Percentiles rank a stretch among this genome's conserved stretches.
Evolutionary conservation across 1,140 invertebrate genomes (phyloP).

Genomic region (Monochamus saltuarius): DNA sequence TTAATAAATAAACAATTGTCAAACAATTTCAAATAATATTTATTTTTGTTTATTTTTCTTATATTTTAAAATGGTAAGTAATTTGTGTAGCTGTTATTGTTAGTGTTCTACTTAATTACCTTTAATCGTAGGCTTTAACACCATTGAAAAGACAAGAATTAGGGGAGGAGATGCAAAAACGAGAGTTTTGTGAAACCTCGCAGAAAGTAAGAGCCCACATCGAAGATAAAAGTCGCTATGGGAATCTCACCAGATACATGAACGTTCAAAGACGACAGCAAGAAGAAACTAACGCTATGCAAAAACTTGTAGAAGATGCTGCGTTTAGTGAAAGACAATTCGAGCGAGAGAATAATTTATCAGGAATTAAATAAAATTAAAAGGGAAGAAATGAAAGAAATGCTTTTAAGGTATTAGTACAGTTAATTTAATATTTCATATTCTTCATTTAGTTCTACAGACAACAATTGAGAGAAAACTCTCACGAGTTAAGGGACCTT

Average conservation of each 20-base stretch:
- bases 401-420: conserved; percentile 35
- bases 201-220: conserved; percentile 11
- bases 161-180: no score
- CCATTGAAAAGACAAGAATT: no score
- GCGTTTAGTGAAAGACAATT: conserved; percentile 28
- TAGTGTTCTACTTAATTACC: no score
- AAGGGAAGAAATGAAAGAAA: conserved; percentile 38
- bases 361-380: conserved; percentile 42
- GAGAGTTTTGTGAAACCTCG: no score
- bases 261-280: conserved; percentile 35
- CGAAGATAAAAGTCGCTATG: conserved; percentile 36
- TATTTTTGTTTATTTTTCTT: no score
- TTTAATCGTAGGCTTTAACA: no score
- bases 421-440: conserved; percentile 4
- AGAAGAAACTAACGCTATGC: conserved; percentile 28
- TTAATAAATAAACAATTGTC: no score
- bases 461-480: conserved; percentile 43
- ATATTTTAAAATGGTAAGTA: no score
- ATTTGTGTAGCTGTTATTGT: no score
- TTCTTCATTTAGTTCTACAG: conserved; percentile 16
- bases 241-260: conserved; percentile 36
- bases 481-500: conserved; percentile 50
- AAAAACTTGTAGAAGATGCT: conserved; percentile 26
- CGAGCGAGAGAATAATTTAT: conserved; percentile 40
- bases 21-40: no score